A percentile compares a stretch with the other conserved stretches of the same genome.
phyloP scores from a whole-genome alignment of 2,888 invertebrate genomes.

The Phrixothrix hirtus region DNA sequence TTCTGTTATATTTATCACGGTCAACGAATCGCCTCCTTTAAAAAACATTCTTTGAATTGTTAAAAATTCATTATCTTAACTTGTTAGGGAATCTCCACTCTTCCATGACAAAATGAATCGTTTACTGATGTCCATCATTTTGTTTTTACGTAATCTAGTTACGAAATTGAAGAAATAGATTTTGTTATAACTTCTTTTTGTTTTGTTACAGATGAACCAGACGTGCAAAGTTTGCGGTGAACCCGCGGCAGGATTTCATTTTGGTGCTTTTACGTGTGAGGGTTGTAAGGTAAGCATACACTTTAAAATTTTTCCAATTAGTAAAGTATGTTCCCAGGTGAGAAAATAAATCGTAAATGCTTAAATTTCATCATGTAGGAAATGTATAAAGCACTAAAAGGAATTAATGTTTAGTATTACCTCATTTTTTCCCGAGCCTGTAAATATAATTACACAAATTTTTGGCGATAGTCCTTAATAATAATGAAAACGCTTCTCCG shows the following conservation, averaged over 20 bases:
- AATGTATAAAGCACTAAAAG: too few species aligned
- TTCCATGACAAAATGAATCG: constrained; percentile 12
- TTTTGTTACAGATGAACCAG: constrained; percentile 88
- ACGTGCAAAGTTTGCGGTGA: constrained; percentile 95
- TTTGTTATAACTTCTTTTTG: background rate
- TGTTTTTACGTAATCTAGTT: constrained; percentile 1
- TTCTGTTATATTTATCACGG: constrained; percentile 46
- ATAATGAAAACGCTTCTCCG: too few species aligned
- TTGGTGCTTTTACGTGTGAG: constrained; percentile 94
- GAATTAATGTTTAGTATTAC: too few species aligned
- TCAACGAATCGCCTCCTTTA: constrained; percentile 30
- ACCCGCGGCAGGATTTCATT: constrained; percentile 93
- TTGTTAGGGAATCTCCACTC: constrained; percentile 5
- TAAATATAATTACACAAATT: too few species aligned
- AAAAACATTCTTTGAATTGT: constrained; percentile 8
- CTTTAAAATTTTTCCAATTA: too few species aligned
- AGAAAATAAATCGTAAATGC: too few species aligned
- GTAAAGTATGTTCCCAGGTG: too few species aligned
- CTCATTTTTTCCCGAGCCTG: too few species aligned
- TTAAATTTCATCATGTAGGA: too few species aligned
- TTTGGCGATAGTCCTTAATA: too few species aligned
- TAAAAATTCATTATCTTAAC: constrained; percentile 3
- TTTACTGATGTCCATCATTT: too few species aligned
- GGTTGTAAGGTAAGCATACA: constrained; percentile 93
- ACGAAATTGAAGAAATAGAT: background rate